Evolutionary conservation across 2,797 vertebrate genomes (phyloP).

Genomic region (Aplochiton taeniatus): DNA sequence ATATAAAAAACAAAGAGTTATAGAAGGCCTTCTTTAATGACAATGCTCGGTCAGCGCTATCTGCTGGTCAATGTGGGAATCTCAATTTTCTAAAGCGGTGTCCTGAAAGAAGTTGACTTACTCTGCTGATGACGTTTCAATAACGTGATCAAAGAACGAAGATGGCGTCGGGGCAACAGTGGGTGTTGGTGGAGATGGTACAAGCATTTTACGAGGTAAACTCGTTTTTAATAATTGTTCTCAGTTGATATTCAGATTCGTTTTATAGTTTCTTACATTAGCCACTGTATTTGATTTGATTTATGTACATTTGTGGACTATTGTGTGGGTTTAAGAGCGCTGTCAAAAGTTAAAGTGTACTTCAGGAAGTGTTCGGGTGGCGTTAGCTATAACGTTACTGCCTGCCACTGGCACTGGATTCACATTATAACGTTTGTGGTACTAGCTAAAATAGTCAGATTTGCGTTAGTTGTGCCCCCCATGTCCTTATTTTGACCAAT

Average conservation of each 20-base stretch:
- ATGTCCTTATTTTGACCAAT: slow-evolving; percentile 1
- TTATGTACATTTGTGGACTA: background rate
- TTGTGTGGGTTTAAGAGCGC: background rate
- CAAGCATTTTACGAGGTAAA: slow-evolving; percentile 94
- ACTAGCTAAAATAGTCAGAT: background rate
- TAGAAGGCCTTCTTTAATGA: too few species aligned
- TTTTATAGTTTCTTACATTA: background rate
- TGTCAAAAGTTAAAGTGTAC: slow-evolving; percentile 3
- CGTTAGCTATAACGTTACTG: too few species aligned
- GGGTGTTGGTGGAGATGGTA: slow-evolving; percentile 97
- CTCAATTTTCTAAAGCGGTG: too few species aligned
- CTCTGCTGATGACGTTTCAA: too few species aligned
- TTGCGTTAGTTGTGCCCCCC: background rate
- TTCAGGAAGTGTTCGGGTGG: slow-evolving; percentile 38
- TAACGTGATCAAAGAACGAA: slow-evolving; percentile 49
- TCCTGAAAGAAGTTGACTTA: too few species aligned
- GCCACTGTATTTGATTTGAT: background rate
- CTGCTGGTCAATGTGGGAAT: too few species aligned
- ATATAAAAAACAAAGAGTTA: too few species aligned
- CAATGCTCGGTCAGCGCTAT: too few species aligned
- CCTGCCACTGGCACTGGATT: too few species aligned
- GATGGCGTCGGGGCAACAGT: slow-evolving; percentile 89
- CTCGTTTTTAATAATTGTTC: background rate
- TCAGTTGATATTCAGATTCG: background rate
- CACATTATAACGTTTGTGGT: too few species aligned